Conservation (phyloP, 2,797 vertebrate species). For the Threskiornis aethiopicus region DNA sequence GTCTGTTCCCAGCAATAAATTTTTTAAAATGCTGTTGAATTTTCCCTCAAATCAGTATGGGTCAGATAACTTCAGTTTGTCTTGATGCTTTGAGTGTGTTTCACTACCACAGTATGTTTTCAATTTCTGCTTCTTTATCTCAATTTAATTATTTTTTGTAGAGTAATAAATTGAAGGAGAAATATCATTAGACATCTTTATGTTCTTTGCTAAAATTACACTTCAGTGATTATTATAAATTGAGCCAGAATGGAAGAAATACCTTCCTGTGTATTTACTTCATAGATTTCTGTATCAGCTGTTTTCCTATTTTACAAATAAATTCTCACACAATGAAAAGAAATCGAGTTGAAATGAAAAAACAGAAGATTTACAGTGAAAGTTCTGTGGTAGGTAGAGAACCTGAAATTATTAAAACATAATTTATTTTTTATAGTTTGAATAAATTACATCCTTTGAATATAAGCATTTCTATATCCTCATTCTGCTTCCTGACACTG, state of each 20-base stretch:
- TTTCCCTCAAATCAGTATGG: neutral
- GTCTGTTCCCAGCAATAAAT: neutral
- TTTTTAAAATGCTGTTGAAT: neutral
- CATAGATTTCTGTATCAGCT: neutral
- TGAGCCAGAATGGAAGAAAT: neutral
- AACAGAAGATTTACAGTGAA: neutral
- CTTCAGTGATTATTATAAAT: neutral
- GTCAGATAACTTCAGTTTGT: neutral
- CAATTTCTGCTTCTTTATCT: neutral
- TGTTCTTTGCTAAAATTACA: neutral
- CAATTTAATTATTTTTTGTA: conserved; percentile 12
- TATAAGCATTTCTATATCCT: neutral
- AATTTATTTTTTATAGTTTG: neutral
- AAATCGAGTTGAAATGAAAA: neutral
- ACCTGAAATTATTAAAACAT: neutral
- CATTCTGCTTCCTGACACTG: neutral
- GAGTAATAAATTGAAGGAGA: neutral
- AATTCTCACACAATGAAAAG: neutral
- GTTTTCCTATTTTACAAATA: neutral
- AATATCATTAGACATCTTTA: neutral
- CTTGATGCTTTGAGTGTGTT: neutral
- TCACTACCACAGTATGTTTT: neutral
- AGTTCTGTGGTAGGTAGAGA: neutral
- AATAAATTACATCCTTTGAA: neutral
- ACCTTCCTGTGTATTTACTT: neutral